These are phyloP conservation scores for Oncorhynchus keta DNA, from an alignment of 2,113 vertebrate species.

Conservation along the genomic window DNA sequence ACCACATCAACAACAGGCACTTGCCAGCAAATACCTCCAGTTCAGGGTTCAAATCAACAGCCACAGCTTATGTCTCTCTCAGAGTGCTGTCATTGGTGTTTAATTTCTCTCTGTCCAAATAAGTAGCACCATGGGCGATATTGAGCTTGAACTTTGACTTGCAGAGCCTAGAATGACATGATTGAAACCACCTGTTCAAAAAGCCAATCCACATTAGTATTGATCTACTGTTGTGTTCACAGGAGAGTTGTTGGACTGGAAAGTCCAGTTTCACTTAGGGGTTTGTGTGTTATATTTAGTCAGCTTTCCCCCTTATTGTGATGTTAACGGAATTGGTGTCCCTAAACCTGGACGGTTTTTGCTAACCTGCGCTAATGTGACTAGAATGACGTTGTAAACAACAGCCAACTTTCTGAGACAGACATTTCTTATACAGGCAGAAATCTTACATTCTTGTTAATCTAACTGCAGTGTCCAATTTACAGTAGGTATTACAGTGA, in stretches of 20 bases:
- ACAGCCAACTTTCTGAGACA: too few relatives aligned
- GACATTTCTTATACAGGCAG: too few relatives aligned
- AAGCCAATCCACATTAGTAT: conserved; percentile 27
- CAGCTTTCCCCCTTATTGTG: conserved; percentile 21
- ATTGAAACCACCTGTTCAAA: conserved; percentile 52
- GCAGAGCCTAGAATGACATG: conserved; percentile 17
- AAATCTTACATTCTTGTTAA: too few relatives aligned
- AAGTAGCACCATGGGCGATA: neutral
- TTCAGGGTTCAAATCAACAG: conserved; percentile 22
- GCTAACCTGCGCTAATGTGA: too few relatives aligned
- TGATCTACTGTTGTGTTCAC: conserved; percentile 32
- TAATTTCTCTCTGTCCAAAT: neutral
- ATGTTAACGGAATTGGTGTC: neutral
- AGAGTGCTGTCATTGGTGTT: neutral
- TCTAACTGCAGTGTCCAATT: too few relatives aligned
- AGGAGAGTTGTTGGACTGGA: conserved; percentile 20
- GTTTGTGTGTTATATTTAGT: conserved; percentile 18
- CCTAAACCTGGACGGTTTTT: too few relatives aligned
- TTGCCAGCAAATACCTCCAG: conserved; percentile 23
- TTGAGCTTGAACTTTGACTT: neutral
- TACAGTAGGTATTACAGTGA: too few relatives aligned
- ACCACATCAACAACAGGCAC: conserved; percentile 27
- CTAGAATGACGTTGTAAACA: too few relatives aligned
- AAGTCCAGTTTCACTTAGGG: conserved; percentile 22
- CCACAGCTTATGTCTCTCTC: neutral